Percentiles rank a stretch among this genome's conserved stretches.
These are phyloP conservation scores for Larimichthys crocea DNA, from an alignment of 2,113 vertebrate genomes.

Conservation along the genomic window DNA sequence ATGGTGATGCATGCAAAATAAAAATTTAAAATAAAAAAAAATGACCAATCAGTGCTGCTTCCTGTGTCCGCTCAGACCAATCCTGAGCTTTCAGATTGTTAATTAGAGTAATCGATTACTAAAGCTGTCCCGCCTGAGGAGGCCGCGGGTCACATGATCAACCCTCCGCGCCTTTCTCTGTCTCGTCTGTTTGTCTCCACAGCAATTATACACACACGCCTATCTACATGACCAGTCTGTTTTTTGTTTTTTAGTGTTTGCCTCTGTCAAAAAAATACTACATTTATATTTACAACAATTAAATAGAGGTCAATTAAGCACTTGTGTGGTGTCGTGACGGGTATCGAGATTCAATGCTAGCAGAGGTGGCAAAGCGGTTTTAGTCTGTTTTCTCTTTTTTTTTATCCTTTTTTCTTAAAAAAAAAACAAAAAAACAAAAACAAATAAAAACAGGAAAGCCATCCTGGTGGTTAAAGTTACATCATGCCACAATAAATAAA, in stretches of 20 bases:
- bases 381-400: slow-evolving; percentile 32
- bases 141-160: slow-evolving; percentile 45
- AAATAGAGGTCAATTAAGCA: slow-evolving; percentile 93
- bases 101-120: slow-evolving; percentile 26
- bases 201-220: slow-evolving; percentile 84
- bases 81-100: slow-evolving; percentile 30
- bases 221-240: slow-evolving; percentile 89
- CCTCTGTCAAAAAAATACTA: slow-evolving; percentile 89
- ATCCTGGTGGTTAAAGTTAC: slow-evolving; percentile 78
- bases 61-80: slow-evolving; percentile 48
- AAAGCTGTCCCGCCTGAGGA: slow-evolving; percentile 46
- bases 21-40: slow-evolving; percentile 10
- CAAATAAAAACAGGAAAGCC: slow-evolving; percentile 60
- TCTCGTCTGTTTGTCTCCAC: slow-evolving; percentile 84
- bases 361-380: slow-evolving; percentile 83
- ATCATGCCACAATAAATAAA: slow-evolving; percentile 91
- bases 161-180: slow-evolving; percentile 70
- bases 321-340: slow-evolving; percentile 85
- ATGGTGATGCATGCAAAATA: slow-evolving; percentile 48
- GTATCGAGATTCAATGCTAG: slow-evolving; percentile 74
- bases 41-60: slow-evolving; percentile 28
- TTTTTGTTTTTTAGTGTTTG: slow-evolving; percentile 78
- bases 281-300: slow-evolving; percentile 96
- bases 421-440: slow-evolving; percentile 24
- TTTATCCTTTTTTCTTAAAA: slow-evolving; percentile 31